Percentiles rank a stretch among this genome's conserved stretches.
These are phyloP conservation scores for Oxyura jamaicensis DNA, from an alignment of 2,113 vertebrate genomes.

Conservation along the genomic window DNA sequence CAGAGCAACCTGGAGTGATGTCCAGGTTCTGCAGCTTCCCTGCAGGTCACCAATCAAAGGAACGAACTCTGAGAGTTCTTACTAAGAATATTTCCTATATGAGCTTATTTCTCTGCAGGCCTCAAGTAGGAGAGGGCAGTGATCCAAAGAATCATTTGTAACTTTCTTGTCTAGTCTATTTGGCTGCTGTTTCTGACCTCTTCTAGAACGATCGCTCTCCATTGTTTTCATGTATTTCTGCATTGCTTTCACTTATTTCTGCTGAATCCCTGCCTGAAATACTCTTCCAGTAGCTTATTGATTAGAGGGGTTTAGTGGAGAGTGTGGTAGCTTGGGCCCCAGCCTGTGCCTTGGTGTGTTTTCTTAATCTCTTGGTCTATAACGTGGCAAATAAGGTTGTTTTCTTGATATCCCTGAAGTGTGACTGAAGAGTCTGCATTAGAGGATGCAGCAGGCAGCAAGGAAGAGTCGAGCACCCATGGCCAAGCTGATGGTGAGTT, in stretches of 20 bases:
- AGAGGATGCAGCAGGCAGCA: background rate
- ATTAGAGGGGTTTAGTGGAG: background rate
- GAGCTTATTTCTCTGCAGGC: background rate
- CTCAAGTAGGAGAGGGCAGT: background rate
- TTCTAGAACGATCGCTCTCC: background rate
- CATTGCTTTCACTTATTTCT: background rate
- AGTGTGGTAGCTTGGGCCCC: background rate
- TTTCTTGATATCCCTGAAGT: conserved; percentile 59
- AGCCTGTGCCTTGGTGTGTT: background rate
- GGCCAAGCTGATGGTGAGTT: conserved; percentile 63
- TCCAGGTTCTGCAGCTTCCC: background rate
- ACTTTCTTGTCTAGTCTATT: background rate
- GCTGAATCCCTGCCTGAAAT: conserved; percentile 13
- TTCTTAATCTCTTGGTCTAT: background rate
- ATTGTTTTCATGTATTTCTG: background rate
- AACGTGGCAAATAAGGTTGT: conserved; percentile 6
- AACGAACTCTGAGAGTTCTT: background rate
- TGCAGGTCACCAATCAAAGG: background rate
- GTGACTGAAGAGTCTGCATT: background rate
- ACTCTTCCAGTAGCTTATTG: background rate
- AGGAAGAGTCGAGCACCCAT: background rate
- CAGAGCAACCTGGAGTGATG: background rate
- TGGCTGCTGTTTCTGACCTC: background rate
- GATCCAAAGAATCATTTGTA: background rate
- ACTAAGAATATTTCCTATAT: background rate